Conservation (phyloP, 1,140 invertebrate genomes). For the Hyles euphorbiae region DNA sequence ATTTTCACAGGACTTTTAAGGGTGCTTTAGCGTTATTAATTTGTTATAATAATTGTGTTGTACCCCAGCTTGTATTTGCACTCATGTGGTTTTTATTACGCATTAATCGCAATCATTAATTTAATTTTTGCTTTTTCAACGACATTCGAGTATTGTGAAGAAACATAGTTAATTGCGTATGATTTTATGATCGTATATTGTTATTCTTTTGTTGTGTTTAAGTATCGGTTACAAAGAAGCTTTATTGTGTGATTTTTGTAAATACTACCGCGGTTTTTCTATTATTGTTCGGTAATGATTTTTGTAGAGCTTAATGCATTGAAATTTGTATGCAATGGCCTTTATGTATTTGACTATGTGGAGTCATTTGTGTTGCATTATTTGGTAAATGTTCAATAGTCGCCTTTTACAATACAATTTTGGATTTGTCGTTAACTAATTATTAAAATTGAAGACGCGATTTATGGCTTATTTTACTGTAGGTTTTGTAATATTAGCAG, state of each 20-base stretch:
- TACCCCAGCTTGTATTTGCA: conserved; percentile 57
- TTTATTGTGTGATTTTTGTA: background rate
- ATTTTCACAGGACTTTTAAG: conserved; percentile 72
- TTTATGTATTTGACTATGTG: background rate
- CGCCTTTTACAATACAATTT: background rate
- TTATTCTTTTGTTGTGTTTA: background rate
- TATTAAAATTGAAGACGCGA: too few species aligned
- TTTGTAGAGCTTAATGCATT: too few species aligned
- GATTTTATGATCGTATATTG: conserved; percentile 2
- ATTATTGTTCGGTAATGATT: too few species aligned
- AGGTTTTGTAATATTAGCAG: too few species aligned
- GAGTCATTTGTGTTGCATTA: too few species aligned
- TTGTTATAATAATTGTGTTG: conserved; percentile 66
- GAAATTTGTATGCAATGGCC: too few species aligned
- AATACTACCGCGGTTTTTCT: too few species aligned
- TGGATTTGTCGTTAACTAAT: too few species aligned
- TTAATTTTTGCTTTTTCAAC: conserved; percentile 68
- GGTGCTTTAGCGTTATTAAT: conserved; percentile 71
- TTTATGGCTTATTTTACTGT: too few species aligned
- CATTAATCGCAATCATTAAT: conserved; percentile 74
- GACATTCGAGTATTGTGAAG: background rate
- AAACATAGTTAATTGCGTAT: background rate
- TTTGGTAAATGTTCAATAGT: background rate
- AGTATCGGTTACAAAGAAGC: conserved; percentile 2
- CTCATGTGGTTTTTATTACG: conserved; percentile 75